phyloP scores from a whole-genome alignment of 2,113 vertebrate species.

The Protomyctophum bolini region DNA sequence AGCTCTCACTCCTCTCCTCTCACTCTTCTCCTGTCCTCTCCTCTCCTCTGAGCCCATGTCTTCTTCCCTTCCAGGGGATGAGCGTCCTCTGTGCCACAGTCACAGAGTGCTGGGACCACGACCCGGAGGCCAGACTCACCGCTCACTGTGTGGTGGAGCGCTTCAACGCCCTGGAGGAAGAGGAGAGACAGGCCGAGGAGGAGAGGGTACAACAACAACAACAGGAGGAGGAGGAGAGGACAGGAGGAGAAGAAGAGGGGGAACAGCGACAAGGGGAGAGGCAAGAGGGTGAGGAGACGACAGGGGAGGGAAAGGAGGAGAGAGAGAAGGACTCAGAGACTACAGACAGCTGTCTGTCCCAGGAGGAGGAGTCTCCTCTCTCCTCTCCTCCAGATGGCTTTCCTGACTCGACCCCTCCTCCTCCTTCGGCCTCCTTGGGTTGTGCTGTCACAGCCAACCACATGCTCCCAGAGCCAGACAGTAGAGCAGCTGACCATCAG shows the following conservation, averaged over 20 bases:
- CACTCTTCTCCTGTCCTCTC: neutral
- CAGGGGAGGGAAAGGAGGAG: neutral
- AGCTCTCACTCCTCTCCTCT: neutral
- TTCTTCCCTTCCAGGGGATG: conserved; percentile 80
- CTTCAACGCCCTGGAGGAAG: conserved; percentile 79
- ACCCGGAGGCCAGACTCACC: conserved; percentile 90
- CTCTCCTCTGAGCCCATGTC: no score
- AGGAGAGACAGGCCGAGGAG: conserved; percentile 46
- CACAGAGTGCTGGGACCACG: conserved; percentile 91
- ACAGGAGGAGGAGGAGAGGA: neutral
- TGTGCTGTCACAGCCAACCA: no score
- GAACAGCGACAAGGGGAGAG: conserved; percentile 45
- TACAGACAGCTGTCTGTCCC: conserved; percentile 44
- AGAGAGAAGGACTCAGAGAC: conserved; percentile 61
- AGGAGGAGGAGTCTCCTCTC: neutral
- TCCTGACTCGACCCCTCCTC: conserved; percentile 3
- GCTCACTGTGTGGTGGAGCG: conserved; percentile 91
- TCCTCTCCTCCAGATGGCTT: neutral
- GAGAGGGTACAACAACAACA: neutral
- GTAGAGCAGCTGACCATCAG: no score
- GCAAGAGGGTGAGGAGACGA: conserved; percentile 3
- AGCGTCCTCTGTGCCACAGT: conserved; percentile 86
- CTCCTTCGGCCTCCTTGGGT: conserved; percentile 4
- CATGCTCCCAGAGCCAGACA: no score
- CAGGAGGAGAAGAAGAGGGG: conserved; percentile 59